These are phyloP conservation scores for Aurelia aurita DNA, from an alignment of 30 jellyfish, hydroid and myxozoan genomes.

Conservation along the genomic window DNA sequence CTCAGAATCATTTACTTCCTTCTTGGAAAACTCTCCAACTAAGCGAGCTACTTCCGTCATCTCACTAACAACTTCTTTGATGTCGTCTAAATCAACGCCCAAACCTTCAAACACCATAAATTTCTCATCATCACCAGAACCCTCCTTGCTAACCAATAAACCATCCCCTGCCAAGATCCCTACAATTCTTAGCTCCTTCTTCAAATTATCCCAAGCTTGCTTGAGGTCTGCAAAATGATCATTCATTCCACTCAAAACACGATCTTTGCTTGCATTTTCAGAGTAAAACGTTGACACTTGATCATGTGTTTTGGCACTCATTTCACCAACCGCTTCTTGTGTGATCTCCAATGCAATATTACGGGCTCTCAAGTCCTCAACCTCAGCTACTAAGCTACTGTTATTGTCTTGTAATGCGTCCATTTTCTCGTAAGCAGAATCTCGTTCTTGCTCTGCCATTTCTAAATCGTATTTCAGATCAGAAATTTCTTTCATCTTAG, in stretches of 20 bases:
- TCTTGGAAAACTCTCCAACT: constrained; percentile 16
- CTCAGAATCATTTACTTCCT: constrained; percentile 20
- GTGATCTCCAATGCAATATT: constrained; percentile 44
- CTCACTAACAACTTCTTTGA: constrained; percentile 36
- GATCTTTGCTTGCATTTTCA: neutral
- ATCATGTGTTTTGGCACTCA: neutral
- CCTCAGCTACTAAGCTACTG: constrained; percentile 16
- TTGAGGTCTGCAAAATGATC: neutral
- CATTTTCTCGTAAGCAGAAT: neutral
- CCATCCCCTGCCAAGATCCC: constrained; percentile 5
- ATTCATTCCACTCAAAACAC: neutral
- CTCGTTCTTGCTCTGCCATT: neutral
- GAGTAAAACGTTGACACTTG: neutral
- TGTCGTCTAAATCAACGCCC: constrained; percentile 9
- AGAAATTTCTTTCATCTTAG: neutral
- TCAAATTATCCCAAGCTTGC: constrained; percentile 34
- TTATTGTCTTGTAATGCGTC: constrained; percentile 27
- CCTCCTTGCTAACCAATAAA: neutral
- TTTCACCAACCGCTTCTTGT: constrained; percentile 39
- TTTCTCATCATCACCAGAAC: neutral
- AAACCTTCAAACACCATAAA: neutral
- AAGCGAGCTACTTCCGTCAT: constrained; percentile 7
- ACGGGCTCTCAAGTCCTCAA: constrained; percentile 30
- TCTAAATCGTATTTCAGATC: constrained; percentile 10
- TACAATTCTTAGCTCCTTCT: neutral